A percentile compares a stretch with the other conserved stretches of the same genome.
phyloP scores from a whole-genome alignment of 2,888 invertebrate genomes.

The Macrophya annulata region DNA sequence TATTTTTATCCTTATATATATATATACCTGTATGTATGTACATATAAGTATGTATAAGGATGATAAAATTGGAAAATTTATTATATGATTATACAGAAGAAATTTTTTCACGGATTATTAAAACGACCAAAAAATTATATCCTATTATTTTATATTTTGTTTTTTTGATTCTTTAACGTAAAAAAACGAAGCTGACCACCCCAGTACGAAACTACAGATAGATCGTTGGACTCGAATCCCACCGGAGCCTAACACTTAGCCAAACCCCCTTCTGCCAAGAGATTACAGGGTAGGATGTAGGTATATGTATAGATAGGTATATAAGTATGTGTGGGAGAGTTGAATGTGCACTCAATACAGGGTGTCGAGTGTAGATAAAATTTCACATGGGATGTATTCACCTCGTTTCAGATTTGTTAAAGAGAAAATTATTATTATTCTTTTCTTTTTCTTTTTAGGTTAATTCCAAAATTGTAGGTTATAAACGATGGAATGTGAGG shows the following conservation, averaged over 20 bases:
- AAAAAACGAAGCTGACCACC: background rate
- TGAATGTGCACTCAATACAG: background rate
- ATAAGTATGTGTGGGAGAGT: background rate
- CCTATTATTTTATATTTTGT: background rate
- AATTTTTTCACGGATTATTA: no score
- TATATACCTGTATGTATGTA: background rate
- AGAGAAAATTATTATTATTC: background rate
- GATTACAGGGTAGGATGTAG: conserved; percentile 22
- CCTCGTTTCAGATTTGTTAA: background rate
- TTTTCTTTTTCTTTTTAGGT: background rate
- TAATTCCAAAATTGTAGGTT: conserved; percentile 8
- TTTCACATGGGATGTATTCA: background rate
- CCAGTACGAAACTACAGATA: background rate
- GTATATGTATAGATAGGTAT: background rate
- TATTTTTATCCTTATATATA: background rate
- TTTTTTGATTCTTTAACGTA: background rate
- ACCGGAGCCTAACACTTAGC: conserved; percentile 23
- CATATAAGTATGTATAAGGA: no score
- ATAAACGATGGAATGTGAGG: conserved; percentile 15
- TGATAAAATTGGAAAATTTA: no score
- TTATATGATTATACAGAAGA: no score
- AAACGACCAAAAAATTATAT: no score
- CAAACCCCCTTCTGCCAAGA: conserved; percentile 33
- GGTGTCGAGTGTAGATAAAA: conserved; percentile 9
- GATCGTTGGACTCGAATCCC: background rate